Conservation (phyloP, 2,888 invertebrate species). For the Oxyscelio sp. region DNA sequence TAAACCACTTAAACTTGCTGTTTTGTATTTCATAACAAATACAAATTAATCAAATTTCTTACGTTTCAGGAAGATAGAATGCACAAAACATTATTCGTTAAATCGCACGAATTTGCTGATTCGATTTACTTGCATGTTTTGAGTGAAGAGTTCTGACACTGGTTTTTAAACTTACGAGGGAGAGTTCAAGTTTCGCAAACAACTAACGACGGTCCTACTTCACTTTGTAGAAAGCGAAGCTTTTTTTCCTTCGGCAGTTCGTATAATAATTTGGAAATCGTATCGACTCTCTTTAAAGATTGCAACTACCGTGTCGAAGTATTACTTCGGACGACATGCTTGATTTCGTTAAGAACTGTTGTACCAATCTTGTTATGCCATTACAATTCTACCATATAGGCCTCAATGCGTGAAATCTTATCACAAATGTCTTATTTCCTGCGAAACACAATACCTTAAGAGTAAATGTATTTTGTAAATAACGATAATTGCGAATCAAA, state of each 20-base stretch:
- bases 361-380: constrained; percentile 70
- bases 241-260: constrained; percentile 69
- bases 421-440: constrained; percentile 27
- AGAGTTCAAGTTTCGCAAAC: constrained; percentile 68
- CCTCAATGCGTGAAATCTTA: constrained; percentile 55
- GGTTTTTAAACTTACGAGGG: constrained; percentile 52
- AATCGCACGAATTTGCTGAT: not conserved
- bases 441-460: too few species aligned
- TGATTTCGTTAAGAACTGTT: constrained; percentile 72
- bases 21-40: not conserved
- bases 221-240: constrained; percentile 72
- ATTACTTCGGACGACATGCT: constrained; percentile 69
- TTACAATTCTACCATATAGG: constrained; percentile 59
- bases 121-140: constrained; percentile 9
- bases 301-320: constrained; percentile 75
- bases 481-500: too few species aligned
- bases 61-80: not conserved
- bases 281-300: constrained; percentile 70
- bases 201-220: constrained; percentile 67
- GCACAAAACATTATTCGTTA: not conserved
- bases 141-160: constrained; percentile 49
- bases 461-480: too few species aligned
- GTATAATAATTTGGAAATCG: constrained; percentile 76
- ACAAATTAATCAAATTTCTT: not conserved
- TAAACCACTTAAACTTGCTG: too few species aligned